A percentile compares a stretch with the other conserved stretches of the same genome.
Evolutionary conservation across 2,113 vertebrate genomes (phyloP).

Genomic region (Ageneiosus marmoratus): DNA sequence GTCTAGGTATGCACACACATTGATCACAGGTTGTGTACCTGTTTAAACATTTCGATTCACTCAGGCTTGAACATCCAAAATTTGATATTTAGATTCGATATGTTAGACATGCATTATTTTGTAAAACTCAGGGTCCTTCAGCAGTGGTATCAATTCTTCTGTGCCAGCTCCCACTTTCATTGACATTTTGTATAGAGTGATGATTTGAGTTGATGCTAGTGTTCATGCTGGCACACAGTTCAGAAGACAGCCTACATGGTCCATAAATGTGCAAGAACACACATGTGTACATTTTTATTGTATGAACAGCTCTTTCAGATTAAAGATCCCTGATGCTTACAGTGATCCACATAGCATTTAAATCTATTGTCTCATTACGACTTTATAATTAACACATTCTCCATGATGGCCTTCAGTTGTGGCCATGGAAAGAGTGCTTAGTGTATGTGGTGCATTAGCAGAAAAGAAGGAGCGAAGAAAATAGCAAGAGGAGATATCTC

Average conservation of each 20-base stretch:
- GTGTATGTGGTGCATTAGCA: conserved; percentile 33
- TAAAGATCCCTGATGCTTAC: conserved; percentile 1
- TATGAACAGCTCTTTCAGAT: background rate
- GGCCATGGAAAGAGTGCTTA: conserved; percentile 52
- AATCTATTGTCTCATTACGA: conserved; percentile 70
- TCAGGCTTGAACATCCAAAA: background rate
- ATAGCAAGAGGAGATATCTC: conserved; percentile 18
- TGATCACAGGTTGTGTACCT: background rate
- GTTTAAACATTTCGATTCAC: background rate
- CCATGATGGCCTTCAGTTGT: conserved; percentile 71
- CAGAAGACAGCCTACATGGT: background rate
- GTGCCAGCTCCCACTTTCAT: conserved; percentile 64
- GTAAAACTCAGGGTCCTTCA: background rate
- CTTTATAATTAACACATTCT: conserved; percentile 71
- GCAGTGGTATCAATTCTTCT: background rate
- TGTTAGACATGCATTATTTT: background rate
- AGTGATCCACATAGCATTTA: conserved; percentile 68
- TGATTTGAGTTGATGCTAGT: conserved; percentile 57
- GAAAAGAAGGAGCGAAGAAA: conserved; percentile 33
- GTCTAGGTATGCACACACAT: background rate
- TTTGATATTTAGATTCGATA: background rate
- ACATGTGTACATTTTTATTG: background rate
- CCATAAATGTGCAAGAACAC: background rate
- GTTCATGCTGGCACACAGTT: conserved; percentile 56
- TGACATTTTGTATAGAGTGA: conserved; percentile 72